phyloP scores from a whole-genome alignment of 2,797 vertebrate species.

The Hemibagrus guttatus region DNA sequence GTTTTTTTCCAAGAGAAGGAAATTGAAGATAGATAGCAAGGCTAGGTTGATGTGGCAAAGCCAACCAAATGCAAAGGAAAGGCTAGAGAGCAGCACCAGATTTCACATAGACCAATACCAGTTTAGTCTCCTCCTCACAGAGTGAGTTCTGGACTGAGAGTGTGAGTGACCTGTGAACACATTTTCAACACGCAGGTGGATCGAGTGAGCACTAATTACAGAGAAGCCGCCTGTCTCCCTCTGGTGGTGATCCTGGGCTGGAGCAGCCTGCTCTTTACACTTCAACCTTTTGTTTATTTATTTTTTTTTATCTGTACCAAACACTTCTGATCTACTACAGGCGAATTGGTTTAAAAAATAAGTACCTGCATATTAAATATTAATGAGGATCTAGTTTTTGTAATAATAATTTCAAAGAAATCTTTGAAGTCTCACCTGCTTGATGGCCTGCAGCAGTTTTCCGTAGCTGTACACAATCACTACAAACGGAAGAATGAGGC shows the following conservation, averaged over 20 bases:
- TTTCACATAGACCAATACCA: not conserved
- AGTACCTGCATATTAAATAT: not conserved
- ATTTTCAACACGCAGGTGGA: not conserved
- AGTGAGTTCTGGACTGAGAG: not conserved
- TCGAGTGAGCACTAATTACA: not conserved
- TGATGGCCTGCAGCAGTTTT: constrained; percentile 75
- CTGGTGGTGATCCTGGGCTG: not conserved
- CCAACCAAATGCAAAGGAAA: not conserved
- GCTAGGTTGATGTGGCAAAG: not conserved
- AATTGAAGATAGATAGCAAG: not conserved
- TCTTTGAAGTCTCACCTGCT: constrained; percentile 69
- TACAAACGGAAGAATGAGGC: constrained; percentile 77
- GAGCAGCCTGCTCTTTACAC: not conserved
- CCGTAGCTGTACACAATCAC: constrained; percentile 81
- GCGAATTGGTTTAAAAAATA: not conserved
- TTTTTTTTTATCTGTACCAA: not conserved
- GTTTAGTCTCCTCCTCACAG: too few species aligned
- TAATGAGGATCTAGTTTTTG: not conserved
- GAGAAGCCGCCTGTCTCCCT: not conserved
- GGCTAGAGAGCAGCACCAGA: too few species aligned
- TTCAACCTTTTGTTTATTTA: not conserved
- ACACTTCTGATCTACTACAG: not conserved
- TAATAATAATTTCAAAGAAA: not conserved
- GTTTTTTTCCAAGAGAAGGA: not conserved
- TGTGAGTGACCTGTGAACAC: not conserved